These are phyloP conservation scores for Copsychus sechellarum DNA, from an alignment of 2,113 vertebrate genomes.

Conservation along the genomic window DNA sequence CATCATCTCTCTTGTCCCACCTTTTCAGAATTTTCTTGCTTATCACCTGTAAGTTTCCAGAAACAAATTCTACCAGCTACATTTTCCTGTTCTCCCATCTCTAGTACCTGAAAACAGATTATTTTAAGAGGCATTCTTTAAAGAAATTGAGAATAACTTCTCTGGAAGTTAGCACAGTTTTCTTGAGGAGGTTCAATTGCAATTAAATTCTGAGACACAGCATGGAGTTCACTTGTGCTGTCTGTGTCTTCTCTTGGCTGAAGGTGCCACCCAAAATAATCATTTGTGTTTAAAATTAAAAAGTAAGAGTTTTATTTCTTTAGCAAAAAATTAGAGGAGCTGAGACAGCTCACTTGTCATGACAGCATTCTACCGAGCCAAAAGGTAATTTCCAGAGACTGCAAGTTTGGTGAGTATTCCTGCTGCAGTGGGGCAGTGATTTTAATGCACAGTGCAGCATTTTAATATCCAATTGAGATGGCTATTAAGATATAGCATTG, in stretches of 20 bases:
- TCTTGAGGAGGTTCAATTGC: background rate
- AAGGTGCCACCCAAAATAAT: background rate
- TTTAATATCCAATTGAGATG: slow-evolving; percentile 53
- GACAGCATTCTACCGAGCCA: background rate
- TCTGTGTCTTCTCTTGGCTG: background rate
- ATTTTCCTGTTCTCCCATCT: background rate
- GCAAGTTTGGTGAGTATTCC: slow-evolving; percentile 11
- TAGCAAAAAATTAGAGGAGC: slow-evolving; percentile 12
- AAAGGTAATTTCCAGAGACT: slow-evolving; percentile 31
- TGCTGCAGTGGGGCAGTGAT: slow-evolving; percentile 7
- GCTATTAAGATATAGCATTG: slow-evolving; percentile 41
- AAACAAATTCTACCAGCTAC: background rate
- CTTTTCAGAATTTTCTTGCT: background rate
- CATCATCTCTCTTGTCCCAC: background rate
- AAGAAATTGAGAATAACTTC: background rate
- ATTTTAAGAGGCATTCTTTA: background rate
- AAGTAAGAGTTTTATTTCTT: slow-evolving; percentile 21
- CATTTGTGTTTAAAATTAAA: slow-evolving; percentile 13
- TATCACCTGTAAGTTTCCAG: background rate
- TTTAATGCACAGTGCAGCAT: slow-evolving; percentile 39
- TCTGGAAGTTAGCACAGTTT: background rate
- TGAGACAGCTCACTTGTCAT: background rate
- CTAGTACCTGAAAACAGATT: background rate
- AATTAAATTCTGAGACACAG: background rate
- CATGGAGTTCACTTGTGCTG: background rate